These are phyloP conservation scores for Malurus alboscapulatus DNA, from an alignment of 2,113 vertebrate species.

Conservation along the genomic window DNA sequence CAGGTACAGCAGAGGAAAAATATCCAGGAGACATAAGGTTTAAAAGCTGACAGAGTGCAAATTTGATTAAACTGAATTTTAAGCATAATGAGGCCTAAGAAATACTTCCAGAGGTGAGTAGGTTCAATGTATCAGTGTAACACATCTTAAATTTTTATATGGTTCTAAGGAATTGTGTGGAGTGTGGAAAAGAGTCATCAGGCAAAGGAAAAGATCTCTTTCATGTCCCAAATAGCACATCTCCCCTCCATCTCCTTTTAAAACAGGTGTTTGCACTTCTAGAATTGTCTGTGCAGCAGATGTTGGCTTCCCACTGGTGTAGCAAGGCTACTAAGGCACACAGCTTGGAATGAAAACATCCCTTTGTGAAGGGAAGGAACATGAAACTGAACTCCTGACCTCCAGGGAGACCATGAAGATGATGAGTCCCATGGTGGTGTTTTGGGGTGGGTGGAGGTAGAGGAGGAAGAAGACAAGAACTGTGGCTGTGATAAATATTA, in stretches of 20 bases:
- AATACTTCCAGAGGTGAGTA: not conserved
- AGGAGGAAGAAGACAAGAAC: not conserved
- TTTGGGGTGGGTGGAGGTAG: not conserved
- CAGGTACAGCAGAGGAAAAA: not conserved
- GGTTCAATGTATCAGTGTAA: not conserved
- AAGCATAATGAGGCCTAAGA: not conserved
- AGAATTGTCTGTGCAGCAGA: not conserved
- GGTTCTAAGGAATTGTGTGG: not conserved
- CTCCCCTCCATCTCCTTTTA: not conserved
- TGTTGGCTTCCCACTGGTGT: not conserved
- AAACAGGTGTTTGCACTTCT: not conserved
- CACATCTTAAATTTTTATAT: not conserved
- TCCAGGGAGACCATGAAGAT: not conserved
- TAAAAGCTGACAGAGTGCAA: not conserved
- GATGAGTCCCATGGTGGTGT: accelerated
- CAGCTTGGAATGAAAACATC: not conserved
- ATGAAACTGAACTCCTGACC: not conserved
- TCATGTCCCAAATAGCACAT: not conserved
- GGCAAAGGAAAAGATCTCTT: not conserved
- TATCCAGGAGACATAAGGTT: not conserved
- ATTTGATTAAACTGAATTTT: not conserved
- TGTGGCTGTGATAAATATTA: not conserved
- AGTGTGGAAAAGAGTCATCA: not conserved
- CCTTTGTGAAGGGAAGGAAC: not conserved
- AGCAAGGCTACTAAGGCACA: not conserved